These are phyloP conservation scores for Ptychochromis oligacanthus DNA, from an alignment of 2,113 vertebrate genomes.

Conservation along the genomic window DNA sequence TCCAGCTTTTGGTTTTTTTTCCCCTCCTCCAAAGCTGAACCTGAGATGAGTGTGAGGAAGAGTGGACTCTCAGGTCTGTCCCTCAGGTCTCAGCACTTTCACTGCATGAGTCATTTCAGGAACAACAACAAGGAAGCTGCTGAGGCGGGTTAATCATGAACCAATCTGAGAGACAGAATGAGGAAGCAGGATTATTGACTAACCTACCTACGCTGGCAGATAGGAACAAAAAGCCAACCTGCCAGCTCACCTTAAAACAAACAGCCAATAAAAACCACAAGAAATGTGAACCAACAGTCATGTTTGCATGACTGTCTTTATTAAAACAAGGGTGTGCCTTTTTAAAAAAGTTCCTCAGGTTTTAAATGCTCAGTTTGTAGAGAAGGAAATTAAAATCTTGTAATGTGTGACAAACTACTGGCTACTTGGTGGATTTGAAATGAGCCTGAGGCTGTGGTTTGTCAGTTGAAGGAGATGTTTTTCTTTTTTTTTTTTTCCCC, in stretches of 20 bases:
- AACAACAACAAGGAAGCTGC: neutral
- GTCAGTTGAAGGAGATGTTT: neutral
- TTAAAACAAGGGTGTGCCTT: neutral
- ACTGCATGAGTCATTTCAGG: constrained; percentile 11
- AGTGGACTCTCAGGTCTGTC: neutral
- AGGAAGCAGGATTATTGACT: neutral
- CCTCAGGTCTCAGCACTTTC: neutral
- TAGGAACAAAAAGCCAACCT: neutral
- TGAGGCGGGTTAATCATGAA: neutral
- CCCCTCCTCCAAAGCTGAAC: neutral
- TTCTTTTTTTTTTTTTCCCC: no score
- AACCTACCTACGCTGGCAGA: neutral
- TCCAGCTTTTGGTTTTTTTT: no score
- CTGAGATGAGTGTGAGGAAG: neutral
- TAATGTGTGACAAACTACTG: neutral
- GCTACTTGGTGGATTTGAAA: neutral
- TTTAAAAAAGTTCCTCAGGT: neutral
- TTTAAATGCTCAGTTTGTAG: neutral
- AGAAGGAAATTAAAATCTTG: neutral
- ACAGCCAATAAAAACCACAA: neutral
- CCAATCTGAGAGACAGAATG: neutral
- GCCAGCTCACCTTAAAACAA: neutral
- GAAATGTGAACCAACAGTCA: neutral
- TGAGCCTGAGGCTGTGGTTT: neutral
- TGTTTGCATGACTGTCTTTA: neutral